Conservation (phyloP, 2,113 vertebrate species). For the Platysteira castanea region DNA sequence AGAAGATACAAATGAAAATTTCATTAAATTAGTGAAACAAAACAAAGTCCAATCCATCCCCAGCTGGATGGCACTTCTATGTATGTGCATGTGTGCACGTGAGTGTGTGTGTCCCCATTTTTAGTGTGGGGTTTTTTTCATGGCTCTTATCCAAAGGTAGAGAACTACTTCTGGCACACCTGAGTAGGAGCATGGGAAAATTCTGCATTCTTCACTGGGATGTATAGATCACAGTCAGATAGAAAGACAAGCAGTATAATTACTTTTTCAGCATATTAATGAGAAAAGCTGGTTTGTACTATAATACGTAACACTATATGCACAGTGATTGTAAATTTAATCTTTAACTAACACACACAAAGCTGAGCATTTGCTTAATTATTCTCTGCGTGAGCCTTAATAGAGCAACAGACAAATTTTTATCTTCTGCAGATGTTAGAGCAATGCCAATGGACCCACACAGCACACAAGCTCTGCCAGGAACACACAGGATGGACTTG, state of each 20-base stretch:
- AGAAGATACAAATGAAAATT: neutral
- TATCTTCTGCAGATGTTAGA: neutral
- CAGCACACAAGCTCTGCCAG: neutral
- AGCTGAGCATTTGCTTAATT: neutral
- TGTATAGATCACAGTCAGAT: neutral
- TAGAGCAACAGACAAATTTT: neutral
- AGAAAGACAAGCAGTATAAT: neutral
- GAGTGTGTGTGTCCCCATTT: neutral
- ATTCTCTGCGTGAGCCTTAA: neutral
- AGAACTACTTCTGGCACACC: neutral
- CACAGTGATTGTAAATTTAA: neutral
- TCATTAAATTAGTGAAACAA: neutral
- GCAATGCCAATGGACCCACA: neutral
- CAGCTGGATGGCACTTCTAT: neutral
- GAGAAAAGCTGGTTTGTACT: neutral
- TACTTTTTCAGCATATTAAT: neutral
- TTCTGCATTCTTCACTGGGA: neutral
- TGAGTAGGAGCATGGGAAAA: neutral
- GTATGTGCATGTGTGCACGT: fast-evolving
- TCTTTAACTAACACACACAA: neutral
- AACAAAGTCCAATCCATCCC: neutral
- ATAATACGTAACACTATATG: neutral
- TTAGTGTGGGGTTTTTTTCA: neutral
- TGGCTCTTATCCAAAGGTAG: neutral
- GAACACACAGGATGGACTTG: neutral